Conservation (phyloP, 2,888 invertebrate species). For the Crocallis elinguaria region DNA sequence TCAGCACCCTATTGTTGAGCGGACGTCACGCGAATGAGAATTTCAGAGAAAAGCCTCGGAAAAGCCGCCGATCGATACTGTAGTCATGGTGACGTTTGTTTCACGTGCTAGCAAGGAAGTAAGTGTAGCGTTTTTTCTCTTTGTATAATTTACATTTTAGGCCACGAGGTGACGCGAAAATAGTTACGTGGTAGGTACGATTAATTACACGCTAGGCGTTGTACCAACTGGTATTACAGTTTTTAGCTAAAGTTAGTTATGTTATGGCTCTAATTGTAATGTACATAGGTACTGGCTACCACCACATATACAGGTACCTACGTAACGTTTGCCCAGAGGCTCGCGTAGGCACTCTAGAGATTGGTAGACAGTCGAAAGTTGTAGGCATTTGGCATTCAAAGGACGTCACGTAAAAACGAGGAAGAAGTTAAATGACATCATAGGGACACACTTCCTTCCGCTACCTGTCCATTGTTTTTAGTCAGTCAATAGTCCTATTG, state of each 20-base stretch:
- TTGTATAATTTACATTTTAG: constrained; percentile 76
- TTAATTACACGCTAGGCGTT: constrained; percentile 41
- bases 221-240: constrained; percentile 17
- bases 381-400: constrained; percentile 25
- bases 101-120: constrained; percentile 70
- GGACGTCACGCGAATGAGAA: constrained; percentile 76
- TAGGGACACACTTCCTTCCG: constrained; percentile 22
- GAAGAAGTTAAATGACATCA: constrained; percentile 31
- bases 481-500: neutral
- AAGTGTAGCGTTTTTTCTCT: constrained; percentile 59
- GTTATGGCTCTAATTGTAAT: constrained; percentile 5
- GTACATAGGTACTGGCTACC: neutral
- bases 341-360: constrained; percentile 1
- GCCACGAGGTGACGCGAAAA: constrained; percentile 68
- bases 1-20: constrained; percentile 73
- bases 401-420: constrained; percentile 21
- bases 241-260: constrained; percentile 2
- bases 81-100: constrained; percentile 80
- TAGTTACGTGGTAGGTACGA: constrained; percentile 53
- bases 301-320: no score
- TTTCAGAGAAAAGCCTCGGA: constrained; percentile 79
- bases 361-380: constrained; percentile 1
- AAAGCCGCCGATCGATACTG: constrained; percentile 82
- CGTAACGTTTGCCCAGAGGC: constrained; percentile 6
- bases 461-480: constrained; percentile 11